Evolutionary conservation across 2,797 vertebrate species (phyloP), one percentile per base, ranked within the genome.

Genomic region (Gymnothorax javanicus): DNA sequence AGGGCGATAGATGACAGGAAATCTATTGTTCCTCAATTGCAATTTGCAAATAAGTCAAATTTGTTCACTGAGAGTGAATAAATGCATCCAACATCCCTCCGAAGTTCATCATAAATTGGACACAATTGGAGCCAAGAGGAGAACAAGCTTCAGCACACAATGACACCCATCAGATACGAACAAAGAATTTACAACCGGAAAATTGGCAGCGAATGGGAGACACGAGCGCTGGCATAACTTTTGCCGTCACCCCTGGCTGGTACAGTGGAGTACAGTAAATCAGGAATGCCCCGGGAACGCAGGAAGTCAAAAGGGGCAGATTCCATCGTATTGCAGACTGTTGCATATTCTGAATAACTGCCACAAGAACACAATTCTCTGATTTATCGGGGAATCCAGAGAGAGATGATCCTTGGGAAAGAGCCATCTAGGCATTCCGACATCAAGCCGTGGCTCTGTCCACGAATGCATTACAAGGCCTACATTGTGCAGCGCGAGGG

Each of bases 221-320:
- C 94, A 94, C 90, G 89, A 91, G 93, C 86, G 85, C 84, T 88
- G 92, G 89, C 89, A 59, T 92, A 87, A 93, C 91, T 91, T 92
- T 91, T 90, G 88, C 88, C 79, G 77, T 94, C 94, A 92, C 93
- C 94, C 90, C 91, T 92, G 90, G 90, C 90, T 85, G 62, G 83
- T 89, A 84, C 8, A 81, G 62, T 85, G 83, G 60, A 12, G 27
- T 43, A 85, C 86, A 91, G 89, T 88, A 91, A 88, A 87, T 90
- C 33, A 25, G 91, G 89, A 91, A 91, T 87, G 88, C 87, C 84
- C 57, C 79, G 12, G 82, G 91, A 93, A 94, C 93, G 91, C 87
- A 12, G 12, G 75, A 27, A 89, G 92, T 82, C 86, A 91, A 91
- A 94, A 75, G 52, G 90, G 91, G 81, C 86, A 90, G 91, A 95